Percentiles rank a stretch among this genome's conserved stretches.
Evolutionary conservation across 2,113 vertebrate genomes (phyloP).

Genomic region (Alaudala cheleensis): DNA sequence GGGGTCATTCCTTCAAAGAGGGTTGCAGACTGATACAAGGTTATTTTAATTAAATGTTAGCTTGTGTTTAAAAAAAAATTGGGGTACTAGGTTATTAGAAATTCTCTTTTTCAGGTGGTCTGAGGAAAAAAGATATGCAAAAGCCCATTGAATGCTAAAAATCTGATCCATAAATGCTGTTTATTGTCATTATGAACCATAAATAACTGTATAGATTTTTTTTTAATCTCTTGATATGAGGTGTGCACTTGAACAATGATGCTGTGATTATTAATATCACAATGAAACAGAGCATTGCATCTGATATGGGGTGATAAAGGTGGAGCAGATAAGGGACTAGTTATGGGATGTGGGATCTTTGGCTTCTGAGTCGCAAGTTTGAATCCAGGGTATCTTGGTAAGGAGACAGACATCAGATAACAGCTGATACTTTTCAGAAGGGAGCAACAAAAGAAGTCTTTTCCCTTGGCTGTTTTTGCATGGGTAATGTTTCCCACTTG

Average conservation of each 20-base stretch:
- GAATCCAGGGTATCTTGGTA: not conserved
- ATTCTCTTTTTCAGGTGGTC: not conserved
- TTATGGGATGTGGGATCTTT: not conserved
- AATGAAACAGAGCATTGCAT: not conserved
- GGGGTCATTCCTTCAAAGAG: slow-evolving; percentile 18
- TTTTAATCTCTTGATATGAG: not conserved
- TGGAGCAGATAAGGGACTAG: not conserved
- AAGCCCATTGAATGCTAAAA: not conserved
- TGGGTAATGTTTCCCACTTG: not conserved
- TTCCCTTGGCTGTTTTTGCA: not conserved
- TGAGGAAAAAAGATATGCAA: not conserved
- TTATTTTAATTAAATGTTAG: slow-evolving; percentile 36
- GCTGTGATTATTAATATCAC: not conserved
- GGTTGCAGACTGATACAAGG: not conserved
- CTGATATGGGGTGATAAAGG: not conserved
- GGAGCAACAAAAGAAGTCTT: not conserved
- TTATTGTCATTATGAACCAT: not conserved
- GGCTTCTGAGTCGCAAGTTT: not conserved
- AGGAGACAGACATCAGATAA: not conserved
- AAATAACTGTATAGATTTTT: not conserved
- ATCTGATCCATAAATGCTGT: not conserved
- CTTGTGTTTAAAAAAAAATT: not conserved
- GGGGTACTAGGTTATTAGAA: not conserved
- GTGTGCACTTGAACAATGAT: not conserved
- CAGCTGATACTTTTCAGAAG: not conserved